Conservation (phyloP, 64 coral and sea anemone genomes). For the Dendronephthya gigantea region DNA sequence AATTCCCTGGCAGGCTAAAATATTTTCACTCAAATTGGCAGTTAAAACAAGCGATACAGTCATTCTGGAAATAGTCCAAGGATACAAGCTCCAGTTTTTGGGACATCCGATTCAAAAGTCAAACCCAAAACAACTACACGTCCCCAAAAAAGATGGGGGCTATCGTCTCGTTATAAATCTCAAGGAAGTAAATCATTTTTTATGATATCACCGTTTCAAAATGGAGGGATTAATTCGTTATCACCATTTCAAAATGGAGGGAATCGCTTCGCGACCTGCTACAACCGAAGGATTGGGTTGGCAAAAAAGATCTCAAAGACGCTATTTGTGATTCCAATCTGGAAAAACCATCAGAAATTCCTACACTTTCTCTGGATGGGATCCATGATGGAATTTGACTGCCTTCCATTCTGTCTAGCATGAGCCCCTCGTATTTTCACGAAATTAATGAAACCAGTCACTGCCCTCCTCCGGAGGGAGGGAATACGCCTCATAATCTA, state of each 20-base stretch:
- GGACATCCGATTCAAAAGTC: background rate
- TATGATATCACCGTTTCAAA: too few species aligned
- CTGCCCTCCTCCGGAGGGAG: background rate
- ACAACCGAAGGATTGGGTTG: background rate
- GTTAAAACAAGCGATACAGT: too few species aligned
- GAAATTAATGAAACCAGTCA: background rate
- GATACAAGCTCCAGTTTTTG: background rate
- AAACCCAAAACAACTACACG: background rate
- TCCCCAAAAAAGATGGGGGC: background rate
- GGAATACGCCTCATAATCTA: background rate
- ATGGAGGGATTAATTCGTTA: too few species aligned
- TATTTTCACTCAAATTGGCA: too few species aligned
- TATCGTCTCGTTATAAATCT: too few species aligned
- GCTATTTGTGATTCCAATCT: background rate
- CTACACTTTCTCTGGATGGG: background rate
- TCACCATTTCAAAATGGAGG: conserved; percentile 17
- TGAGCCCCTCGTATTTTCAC: background rate
- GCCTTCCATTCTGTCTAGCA: background rate
- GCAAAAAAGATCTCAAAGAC: background rate
- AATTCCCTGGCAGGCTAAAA: too few species aligned
- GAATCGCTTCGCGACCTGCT: background rate
- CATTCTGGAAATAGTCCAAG: too few species aligned
- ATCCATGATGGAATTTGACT: conserved; percentile 1
- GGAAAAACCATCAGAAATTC: conserved; percentile 2
- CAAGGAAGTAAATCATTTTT: conserved; percentile 7